Base-by-base conservation (phyloP, 2,113 vertebrate genomes). In the Tachuris rubrigastra region DNA sequence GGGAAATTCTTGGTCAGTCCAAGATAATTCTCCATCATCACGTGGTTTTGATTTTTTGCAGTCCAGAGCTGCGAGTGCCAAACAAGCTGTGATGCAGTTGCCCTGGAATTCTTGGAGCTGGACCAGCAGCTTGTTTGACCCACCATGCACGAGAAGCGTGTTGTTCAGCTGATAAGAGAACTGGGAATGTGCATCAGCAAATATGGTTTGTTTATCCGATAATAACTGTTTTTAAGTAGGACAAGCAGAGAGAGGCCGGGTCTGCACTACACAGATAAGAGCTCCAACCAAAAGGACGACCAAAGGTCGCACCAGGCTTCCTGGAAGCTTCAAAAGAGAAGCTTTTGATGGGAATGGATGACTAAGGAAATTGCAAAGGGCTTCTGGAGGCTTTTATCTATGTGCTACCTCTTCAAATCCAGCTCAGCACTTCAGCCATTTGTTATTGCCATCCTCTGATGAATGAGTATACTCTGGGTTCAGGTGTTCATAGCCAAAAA, bases 201-300 rank as follows among this genome's bases (percentile, higher is more conserved):
- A 92, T 13, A 85, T 8, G 16, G 93, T 77, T 96, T 96, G 85
- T 96, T 97, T 97, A 97, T 84, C 84, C 80, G 2, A 0, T 24
- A 73, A 67, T 69, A 90, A 85, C 88, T 35, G 53, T 3, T 81
- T 68, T 79, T 66, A 87, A 92, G 90, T 55, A 74, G 85, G 9
- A 65, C 47, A 71, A 82, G 93, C 83, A 58, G 68, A 96, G 90
- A 83, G 85, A 81, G 65, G 55, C 68, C 0, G 1, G 82, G 50
- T 42, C 95, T 97, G 96, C 85, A 15, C 68, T 27, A n/a, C 50
- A 37, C 56, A 97, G 96, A 97, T 97, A 97, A 96, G 93, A 92
- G 90, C 71, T 95, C 69, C 20, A 78, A 85, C 77, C 73, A 85
- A 89, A 93, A 94, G 90, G 90, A 93, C 19, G 2, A 87, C 44